Percentiles rank a stretch among this genome's conserved stretches.
Conservation (phyloP, 2,113 vertebrate genomes). For the Corythornis cristatus region DNA sequence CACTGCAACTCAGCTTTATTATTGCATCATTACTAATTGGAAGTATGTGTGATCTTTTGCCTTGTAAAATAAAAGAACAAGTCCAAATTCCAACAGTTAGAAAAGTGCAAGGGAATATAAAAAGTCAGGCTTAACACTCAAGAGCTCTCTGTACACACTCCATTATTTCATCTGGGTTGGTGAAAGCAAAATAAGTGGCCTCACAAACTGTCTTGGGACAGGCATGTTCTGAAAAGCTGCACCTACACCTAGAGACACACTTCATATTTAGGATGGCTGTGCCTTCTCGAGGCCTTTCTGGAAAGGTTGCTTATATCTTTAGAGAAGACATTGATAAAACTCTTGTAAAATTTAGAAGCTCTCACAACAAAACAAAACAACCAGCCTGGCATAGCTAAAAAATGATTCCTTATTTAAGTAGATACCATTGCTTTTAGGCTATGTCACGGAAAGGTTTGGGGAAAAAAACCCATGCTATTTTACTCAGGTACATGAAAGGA, state of each 20-base stretch:
- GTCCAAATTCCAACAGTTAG: neutral
- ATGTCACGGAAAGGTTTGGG: neutral
- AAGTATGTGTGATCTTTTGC: neutral
- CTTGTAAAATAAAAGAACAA: neutral
- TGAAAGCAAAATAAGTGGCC: neutral
- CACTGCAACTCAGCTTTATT: neutral
- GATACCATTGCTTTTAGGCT: neutral
- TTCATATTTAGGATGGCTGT: neutral
- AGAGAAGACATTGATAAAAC: neutral
- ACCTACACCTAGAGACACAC: neutral
- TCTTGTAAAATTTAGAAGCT: neutral
- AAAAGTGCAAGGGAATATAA: neutral
- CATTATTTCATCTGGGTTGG: neutral
- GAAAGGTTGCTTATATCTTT: neutral
- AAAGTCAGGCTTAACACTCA: neutral
- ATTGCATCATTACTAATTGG: constrained; percentile 1
- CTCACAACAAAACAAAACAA: neutral
- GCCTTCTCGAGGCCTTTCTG: neutral
- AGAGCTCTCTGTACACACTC: neutral
- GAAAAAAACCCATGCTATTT: neutral
- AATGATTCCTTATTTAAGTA: neutral
- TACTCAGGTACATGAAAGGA: neutral
- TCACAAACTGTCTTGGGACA: neutral
- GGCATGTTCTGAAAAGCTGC: neutral
- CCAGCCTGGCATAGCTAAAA: neutral